Evolutionary conservation across 2,888 invertebrate species (phyloP), one percentile per base, ranked within the genome.

Genomic region (Rhagonycha lutea): DNA sequence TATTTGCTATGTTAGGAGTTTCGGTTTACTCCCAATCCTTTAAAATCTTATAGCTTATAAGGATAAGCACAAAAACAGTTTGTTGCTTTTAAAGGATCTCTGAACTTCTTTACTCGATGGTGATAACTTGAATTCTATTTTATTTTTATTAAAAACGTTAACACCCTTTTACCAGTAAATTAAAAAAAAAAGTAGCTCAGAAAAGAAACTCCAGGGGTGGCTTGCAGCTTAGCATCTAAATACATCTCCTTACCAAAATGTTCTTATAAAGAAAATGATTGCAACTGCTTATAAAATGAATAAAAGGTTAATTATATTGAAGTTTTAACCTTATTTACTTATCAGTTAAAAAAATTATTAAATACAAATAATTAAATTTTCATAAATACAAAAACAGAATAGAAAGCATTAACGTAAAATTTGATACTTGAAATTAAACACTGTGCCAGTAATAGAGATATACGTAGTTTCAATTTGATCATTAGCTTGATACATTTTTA

Each of bases 41-140:
- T 32, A 67, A 67, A 75, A 75, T 32, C 75, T 32, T 23, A 63
- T 12, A 69, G 75, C 75, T 75, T 75, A 75, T 29, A 68, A 26
- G 76, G 76, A 76, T 76, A 73, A 76, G 70, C 68, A 62, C 73
- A 70, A 68, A 76, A 63, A 68, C 76, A 70, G 76, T 69, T 70
- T 72, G 74, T 69, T 70, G 70, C 70, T 70, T 76, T 69, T 69
- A 68, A 69, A 75, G 47, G 61, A 73, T 73, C 70, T 67, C 68
- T 28, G 63, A 73, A 76, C 73, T 70, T 76, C 60, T 61, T 47
- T 47, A 61, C 67, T 61, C 28, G 69, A 68, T 61, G 29, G 63
- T 24, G 18, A 65, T 23, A 24, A 24, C 63, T 26, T 65, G n/a
- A 26, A n/a, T 26, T 65, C 24, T 24, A 8, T 32, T 32, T 32